Base-by-base conservation (phyloP, 2,113 vertebrate genomes). In the Columba livia region DNA sequence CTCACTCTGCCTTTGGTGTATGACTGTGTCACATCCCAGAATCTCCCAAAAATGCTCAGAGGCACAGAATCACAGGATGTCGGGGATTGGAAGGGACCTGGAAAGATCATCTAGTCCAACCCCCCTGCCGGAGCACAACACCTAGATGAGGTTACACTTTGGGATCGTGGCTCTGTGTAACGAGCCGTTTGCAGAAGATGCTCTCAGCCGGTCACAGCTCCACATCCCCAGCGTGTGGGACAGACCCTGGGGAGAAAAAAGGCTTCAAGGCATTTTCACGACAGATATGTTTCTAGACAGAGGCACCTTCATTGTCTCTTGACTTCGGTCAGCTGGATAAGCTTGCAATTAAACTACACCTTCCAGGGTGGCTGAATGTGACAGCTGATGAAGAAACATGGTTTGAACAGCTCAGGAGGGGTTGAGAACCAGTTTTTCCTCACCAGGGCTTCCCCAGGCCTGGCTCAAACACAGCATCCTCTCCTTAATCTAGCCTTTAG, bases 101-200 rank as follows among this genome's bases (percentile, higher is more conserved):
- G 38, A 38, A 38, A 38, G 38, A 38, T 38, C 38, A 38, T 38
- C 38, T 38, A 38, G 38, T 38, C 38, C 38, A 38, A 38, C 12
- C 38, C 38, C 38, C 38, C 38, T 38, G 38, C 38, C 11, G 38
- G 38, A 38, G 11, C 38, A 38, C 9, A 38, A 12, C 38, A 38
- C 38, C 38, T 12, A 38, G 38, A 38, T 38, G 38, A 38, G 38
- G 38, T 38, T 38, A 38, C 38, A 2, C 42, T 42, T 16, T 12
- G 75, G 44, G 47, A 11, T 34, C 9, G 11, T 1, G 28, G 58
- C 42, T 65, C 47, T 2, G 0, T n/a, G 67, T 2, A 5, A 5
- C 1, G 24, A 61, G 28, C 47, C 54, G 10, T 47, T 60, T 29
- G 31, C 54, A 75, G 34, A 47, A 34, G 54, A 10, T 65, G 62